Base-by-base conservation (phyloP, 2,888 invertebrate species). In the Entomobrya proxima region DNA sequence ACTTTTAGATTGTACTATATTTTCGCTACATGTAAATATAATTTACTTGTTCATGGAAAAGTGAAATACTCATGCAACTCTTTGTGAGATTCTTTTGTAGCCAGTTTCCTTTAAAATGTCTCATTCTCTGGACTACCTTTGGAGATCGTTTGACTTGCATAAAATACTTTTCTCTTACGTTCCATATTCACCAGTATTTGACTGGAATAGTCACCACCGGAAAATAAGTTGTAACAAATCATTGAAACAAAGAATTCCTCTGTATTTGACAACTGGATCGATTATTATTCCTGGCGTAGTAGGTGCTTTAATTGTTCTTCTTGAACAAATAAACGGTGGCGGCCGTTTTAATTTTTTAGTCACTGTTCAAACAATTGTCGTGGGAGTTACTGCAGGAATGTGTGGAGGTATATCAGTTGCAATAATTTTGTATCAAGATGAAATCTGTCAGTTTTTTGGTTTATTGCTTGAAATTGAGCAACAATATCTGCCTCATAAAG, bases 61-160 rank as follows among this genome's bases (percentile, higher is more conserved):
- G n/a, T n/a, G n/a, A n/a, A n/a, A n/a, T n/a, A n/a, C n/a, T n/a
- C n/a, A n/a, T n/a, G n/a, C n/a, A n/a, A n/a, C n/a, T n/a, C n/a
- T n/a, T n/a, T n/a, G n/a, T n/a, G n/a, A n/a, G n/a, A n/a, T n/a
- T n/a, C n/a, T n/a, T n/a, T n/a, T n/a, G n/a, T n/a, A n/a, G n/a
- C n/a, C n/a, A n/a, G n/a, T n/a, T n/a, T n/a, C n/a, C n/a, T n/a
- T n/a, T n/a, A n/a, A n/a, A n/a, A 76, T 76, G 76, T 32, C 77
- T 0, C n/a, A 30, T 1, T 27, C 44, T 0, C 6, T 69, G 6
- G n/a, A 47, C 7, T 64, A 78, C n/a, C 18, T 78, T 30, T 78
- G 61, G 61, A 32, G 35, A 13, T 44, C 78, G 0, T 78, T 78
- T 18, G 64, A 64, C 61, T 18, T 78, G 9, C 78, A 78, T 15